Evolutionary conservation across 2,113 vertebrate genomes (phyloP).

Genomic region (Jaculus jaculus): DNA sequence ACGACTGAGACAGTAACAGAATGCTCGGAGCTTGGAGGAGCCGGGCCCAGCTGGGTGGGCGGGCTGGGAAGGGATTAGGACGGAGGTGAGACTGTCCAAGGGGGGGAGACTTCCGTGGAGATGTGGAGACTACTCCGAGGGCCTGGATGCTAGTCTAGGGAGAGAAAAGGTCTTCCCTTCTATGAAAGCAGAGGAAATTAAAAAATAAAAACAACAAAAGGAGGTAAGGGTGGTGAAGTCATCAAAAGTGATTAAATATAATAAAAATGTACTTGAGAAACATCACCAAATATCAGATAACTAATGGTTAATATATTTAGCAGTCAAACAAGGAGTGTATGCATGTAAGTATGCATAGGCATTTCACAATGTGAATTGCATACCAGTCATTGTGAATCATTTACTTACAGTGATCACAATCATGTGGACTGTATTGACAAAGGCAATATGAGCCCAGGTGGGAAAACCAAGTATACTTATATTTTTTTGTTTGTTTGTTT

Average conservation of each 20-base stretch:
- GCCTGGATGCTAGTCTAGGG: neutral
- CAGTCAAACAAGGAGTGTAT: neutral
- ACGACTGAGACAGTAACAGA: neutral
- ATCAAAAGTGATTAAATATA: neutral
- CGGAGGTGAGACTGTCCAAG: neutral
- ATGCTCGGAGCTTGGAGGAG: neutral
- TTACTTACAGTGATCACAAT: neutral
- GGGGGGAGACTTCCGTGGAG: neutral
- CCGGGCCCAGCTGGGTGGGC: fast-evolving
- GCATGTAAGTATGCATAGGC: neutral
- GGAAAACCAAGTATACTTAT: neutral
- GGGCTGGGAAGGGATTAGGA: neutral
- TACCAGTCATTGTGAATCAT: neutral
- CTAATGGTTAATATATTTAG: neutral
- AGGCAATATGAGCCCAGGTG: neutral
- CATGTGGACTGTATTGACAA: neutral
- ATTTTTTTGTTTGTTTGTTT: no score
- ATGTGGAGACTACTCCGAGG: neutral
- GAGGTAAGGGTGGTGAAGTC: neutral
- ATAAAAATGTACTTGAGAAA: neutral
- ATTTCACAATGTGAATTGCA: neutral
- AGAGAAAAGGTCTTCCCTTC: neutral
- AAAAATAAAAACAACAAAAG: no score
- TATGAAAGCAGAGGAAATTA: neutral
- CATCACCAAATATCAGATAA: neutral